Conservation (phyloP, 1,140 invertebrate species). For the Drosophila lini region DNA sequence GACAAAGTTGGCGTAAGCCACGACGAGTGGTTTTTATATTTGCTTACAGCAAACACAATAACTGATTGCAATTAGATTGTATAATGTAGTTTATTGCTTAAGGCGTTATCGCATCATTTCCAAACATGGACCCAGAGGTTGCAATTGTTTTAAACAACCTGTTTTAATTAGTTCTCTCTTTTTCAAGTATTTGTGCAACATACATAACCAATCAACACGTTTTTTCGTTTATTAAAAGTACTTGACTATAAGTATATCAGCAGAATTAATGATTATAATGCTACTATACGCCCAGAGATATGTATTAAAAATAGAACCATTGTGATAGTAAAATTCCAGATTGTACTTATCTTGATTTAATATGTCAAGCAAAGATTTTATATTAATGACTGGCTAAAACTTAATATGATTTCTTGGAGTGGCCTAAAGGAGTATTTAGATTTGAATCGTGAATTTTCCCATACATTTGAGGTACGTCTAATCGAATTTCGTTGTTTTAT, state of each 20-base stretch:
- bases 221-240: constrained; percentile 1
- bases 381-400: constrained; percentile 6
- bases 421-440: background rate
- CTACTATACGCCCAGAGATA: background rate
- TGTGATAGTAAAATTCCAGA: constrained; percentile 1
- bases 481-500: constrained; percentile 7
- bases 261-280: background rate
- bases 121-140: background rate
- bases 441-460: background rate
- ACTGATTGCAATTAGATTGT: constrained; percentile 27
- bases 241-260: constrained; percentile 11
- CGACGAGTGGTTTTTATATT: constrained; percentile 9
- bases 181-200: background rate
- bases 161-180: constrained; percentile 1
- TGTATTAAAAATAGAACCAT: constrained; percentile 1
- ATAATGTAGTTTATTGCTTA: constrained; percentile 3
- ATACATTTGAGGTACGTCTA: background rate
- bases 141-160: background rate
- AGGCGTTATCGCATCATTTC: constrained; percentile 14
- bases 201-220: background rate
- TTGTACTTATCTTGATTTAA: constrained; percentile 13
- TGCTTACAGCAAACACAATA: constrained; percentile 21
- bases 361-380: constrained; percentile 4
- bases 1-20: constrained; percentile 13
- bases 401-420: background rate